Evolutionary conservation across 2,113 vertebrate genomes (phyloP), one percentile per base, ranked within the genome.

Genomic region (Hyperoodon ampullatus): DNA sequence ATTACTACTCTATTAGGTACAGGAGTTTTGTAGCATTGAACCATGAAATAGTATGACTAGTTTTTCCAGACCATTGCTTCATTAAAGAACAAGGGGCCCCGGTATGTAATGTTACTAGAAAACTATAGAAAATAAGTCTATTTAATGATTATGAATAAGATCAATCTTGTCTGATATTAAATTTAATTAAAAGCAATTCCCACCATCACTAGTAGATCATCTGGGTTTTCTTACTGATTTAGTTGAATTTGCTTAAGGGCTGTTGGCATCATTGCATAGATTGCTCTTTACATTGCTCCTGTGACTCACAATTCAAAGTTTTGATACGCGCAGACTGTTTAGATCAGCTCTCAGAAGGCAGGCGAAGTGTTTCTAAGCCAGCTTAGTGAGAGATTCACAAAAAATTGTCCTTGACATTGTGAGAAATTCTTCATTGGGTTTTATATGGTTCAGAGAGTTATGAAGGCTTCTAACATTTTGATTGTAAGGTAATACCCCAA

Each of bases 1-100:
- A 33, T 94, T 97, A 95, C 85, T 96, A 93, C 19, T 91, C 93
- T 84, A n/a, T 96, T 93, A 96, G 50, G 74, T 63, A n/a, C 7
- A 89, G 50, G 85, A 61, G 50, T 63, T 92, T 81, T 70, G 30
- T n/a, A 74, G 65, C 55, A 68, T 39, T 93, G 72, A 96, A 26
- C 85, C 77, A 75, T 93, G 88, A 97, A 97, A 93, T 89, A 24
- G 6, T 75, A 28, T 75, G 72, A 42, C 81, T 55, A 75, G 13
- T 24, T 78, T 94, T 81, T 72, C 44, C 13, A 93, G 91, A 28
- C n/a, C 42, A 4, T 68, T 61, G 53, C 71, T 65, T 90, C 24
- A 58, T 60, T 71, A 96, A 88, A 93, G 39, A 28, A 60, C 70
- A 85, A 85, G 50, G 6, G 28, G 16, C 11, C 33, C 35, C 44